A percentile compares a stretch with the other conserved stretches of the same genome.
Evolutionary conservation across 2,888 invertebrate species (phyloP).

Genomic region (Pycnomerus fuliginosus): DNA sequence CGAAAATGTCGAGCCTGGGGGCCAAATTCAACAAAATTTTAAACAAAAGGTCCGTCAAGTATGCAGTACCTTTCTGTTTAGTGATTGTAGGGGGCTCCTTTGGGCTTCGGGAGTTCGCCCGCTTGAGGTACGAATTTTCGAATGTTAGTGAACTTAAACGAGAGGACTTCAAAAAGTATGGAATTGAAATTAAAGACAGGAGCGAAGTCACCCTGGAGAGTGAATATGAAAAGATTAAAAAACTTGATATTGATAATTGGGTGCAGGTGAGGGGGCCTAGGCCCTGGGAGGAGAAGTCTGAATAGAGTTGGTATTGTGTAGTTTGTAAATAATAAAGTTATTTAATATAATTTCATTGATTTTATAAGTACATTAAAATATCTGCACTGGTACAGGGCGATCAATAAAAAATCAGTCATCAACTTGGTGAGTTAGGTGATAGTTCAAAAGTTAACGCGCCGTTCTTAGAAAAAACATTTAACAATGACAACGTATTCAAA

Average conservation of each 20-base stretch:
- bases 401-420: too few species aligned
- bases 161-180: constrained; percentile 67
- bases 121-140: constrained; percentile 62
- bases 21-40: constrained; percentile 25
- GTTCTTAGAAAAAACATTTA: too few species aligned
- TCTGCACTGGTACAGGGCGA: too few species aligned
- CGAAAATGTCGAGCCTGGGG: constrained; percentile 4
- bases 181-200: constrained; percentile 65
- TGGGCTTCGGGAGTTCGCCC: constrained; percentile 72
- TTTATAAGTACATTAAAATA: too few species aligned
- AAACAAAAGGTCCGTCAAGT: constrained; percentile 53
- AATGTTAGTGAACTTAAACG: constrained; percentile 58
- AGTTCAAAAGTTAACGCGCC: too few species aligned
- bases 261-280: constrained; percentile 81
- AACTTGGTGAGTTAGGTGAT: too few species aligned
- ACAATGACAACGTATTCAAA: too few species aligned
- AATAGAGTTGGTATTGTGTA: not conserved
- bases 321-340: too few species aligned
- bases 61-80: constrained; percentile 72
- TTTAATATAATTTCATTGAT: too few species aligned
- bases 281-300: constrained; percentile 71
- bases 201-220: constrained; percentile 72
- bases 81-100: constrained; percentile 77
- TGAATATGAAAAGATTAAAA: constrained; percentile 71
- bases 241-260: constrained; percentile 79